Conservation (phyloP, 1,140 invertebrate genomes). For the Kradibia gibbosae region DNA sequence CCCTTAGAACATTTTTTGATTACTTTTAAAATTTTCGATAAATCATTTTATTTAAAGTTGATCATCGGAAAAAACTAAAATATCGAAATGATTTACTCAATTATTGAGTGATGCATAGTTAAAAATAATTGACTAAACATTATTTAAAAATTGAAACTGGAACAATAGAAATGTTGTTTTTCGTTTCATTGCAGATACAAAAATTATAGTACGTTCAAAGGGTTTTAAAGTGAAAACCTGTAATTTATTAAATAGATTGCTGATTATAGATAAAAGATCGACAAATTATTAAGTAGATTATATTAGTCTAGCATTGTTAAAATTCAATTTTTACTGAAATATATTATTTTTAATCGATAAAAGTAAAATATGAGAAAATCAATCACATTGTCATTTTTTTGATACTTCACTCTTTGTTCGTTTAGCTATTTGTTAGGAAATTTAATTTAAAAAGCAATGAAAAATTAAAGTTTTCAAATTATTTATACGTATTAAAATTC, state of each 20-base stretch:
- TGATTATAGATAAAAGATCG: background rate
- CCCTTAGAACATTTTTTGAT: slow-evolving; percentile 4
- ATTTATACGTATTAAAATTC: slow-evolving; percentile 25
- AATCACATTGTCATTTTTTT: slow-evolving; percentile 35
- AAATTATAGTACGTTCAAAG: background rate
- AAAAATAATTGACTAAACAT: slow-evolving; percentile 1
- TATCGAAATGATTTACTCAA: background rate
- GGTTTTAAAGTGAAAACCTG: slow-evolving; percentile 18
- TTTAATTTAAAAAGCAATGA: background rate
- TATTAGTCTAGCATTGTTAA: slow-evolving; percentile 7
- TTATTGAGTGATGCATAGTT: background rate
- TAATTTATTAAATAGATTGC: background rate
- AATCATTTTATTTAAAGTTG: slow-evolving; percentile 1
- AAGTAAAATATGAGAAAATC: slow-evolving; percentile 1
- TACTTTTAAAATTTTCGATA: background rate
- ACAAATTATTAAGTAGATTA: background rate
- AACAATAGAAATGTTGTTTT: background rate
- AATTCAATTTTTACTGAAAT: slow-evolving; percentile 7
- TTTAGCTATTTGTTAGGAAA: slow-evolving; percentile 17
- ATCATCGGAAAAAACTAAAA: background rate
- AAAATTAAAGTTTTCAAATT: no score
- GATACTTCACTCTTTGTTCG: background rate
- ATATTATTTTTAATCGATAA: background rate
- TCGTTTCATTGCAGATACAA: background rate
- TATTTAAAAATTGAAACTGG: no score